A percentile compares a stretch with the other conserved stretches of the same genome.
Conservation (phyloP, 2,888 invertebrate genomes). For the Mythimna albipuncta region DNA sequence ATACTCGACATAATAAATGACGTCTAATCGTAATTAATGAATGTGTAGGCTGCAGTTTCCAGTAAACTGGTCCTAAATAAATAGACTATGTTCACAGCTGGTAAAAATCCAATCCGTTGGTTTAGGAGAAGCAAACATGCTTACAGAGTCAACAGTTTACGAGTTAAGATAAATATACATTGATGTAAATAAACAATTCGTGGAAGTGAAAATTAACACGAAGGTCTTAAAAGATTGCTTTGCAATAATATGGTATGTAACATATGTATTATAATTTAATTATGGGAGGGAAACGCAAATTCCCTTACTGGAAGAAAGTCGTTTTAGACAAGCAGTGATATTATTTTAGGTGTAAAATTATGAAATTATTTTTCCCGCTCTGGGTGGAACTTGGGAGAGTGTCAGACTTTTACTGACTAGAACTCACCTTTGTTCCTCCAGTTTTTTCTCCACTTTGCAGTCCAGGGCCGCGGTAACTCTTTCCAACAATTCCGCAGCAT, state of each 20-base stretch:
- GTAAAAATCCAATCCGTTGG: conserved; percentile 59
- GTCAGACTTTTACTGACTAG: too few relatives aligned
- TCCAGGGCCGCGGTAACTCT: too few relatives aligned
- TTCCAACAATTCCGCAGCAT: too few relatives aligned
- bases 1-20: conserved; percentile 23
- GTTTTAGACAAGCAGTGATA: too few relatives aligned
- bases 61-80: conserved; percentile 82
- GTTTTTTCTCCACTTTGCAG: too few relatives aligned
- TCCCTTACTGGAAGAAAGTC: too few relatives aligned
- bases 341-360: too few relatives aligned
- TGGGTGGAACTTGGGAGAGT: too few relatives aligned
- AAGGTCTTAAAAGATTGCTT: not conserved
- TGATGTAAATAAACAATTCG: conserved; percentile 30
- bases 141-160: conserved; percentile 41
- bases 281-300: too few relatives aligned
- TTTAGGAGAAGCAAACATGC: conserved; percentile 60
- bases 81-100: conserved; percentile 60
- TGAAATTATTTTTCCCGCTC: too few relatives aligned
- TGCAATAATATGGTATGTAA: not conserved
- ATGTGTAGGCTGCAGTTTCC: conserved; percentile 77
- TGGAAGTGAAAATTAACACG: conserved; percentile 5
- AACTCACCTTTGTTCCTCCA: too few relatives aligned
- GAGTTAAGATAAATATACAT: conserved; percentile 32
- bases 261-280: not conserved
- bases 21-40: conserved; percentile 45